Evolutionary conservation across 2,797 vertebrate genomes (phyloP), one percentile per base, ranked within the genome.

Genomic region (Rhadinocentrus ornatus): DNA sequence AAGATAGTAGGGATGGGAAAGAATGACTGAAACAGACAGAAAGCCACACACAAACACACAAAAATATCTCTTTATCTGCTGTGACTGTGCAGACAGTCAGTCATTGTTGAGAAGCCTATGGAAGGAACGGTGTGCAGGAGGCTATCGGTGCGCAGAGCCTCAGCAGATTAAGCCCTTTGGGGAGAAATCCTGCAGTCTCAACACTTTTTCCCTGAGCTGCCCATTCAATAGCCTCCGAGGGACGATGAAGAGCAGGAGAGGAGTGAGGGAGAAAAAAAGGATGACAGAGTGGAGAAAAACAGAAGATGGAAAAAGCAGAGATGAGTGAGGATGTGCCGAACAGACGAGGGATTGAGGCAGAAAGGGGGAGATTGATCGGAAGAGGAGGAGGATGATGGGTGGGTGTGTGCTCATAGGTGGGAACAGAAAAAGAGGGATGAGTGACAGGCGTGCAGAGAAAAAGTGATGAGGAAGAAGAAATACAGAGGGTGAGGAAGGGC

Each of bases 131-230:
- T 58, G 86, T 69, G 81, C 84, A 83, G 69, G 76, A 90, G 88
- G 89, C 88, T 91, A 90, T 93, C 90, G 85, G 78, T 69, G 27
- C 27, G 41, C 69, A 31, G 81, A 86, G 83, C 82, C 75, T 66
- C 59, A 2, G 78, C 80, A 89, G 92, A 93, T 93, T 90, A 93
- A 93, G 89, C 86, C 84, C 50, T 89, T 87, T 70, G 73, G 84
- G 86, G 88, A 90, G 84, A 88, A 73, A 89, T 91, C 89, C 86
- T 91, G 93, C 92, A 83, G 84, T 85, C 84, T 92, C 88, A 1
- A 89, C 92, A 92, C 82, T 92, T 92, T 91, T 81, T 48, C 85
- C 84, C 81, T 65, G 72, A 89, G 91, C 84, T 85, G 84, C 77
- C 81, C 87, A 89, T 91, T 91, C 83, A 89, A 37, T 72, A 78